Conservation (phyloP, 2,888 invertebrate species). For the Melipona beecheii region DNA sequence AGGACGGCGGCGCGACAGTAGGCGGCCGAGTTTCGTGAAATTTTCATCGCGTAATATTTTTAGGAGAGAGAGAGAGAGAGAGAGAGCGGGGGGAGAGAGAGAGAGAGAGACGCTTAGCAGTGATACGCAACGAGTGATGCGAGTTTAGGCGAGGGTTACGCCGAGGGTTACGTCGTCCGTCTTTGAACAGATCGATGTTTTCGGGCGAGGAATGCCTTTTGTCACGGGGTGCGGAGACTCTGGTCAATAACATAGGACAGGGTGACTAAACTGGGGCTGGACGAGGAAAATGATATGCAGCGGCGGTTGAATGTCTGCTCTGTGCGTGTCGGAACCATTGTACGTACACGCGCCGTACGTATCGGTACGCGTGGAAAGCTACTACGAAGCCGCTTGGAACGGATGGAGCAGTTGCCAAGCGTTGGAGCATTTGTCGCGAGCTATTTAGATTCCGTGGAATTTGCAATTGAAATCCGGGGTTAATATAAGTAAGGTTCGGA, state of each 20-base stretch:
- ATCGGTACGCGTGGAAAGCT: background rate
- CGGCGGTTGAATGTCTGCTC: background rate
- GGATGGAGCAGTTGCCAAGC: background rate
- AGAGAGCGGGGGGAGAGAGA: background rate
- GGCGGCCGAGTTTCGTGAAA: background rate
- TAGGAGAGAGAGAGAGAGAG: too few relatives aligned
- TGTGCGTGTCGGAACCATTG: too few relatives aligned
- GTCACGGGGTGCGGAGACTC: background rate
- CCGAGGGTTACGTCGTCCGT: background rate
- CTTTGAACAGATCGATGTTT: constrained; percentile 2
- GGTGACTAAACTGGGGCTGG: constrained; percentile 25
- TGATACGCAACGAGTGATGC: background rate
- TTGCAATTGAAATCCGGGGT: background rate
- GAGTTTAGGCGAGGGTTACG: constrained; percentile 1
- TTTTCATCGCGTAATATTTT: background rate
- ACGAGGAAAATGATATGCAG: constrained; percentile 6
- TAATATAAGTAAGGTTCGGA: constrained; percentile 5
- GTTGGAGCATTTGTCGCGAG: background rate
- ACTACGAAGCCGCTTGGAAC: background rate
- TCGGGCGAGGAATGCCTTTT: constrained; percentile 25
- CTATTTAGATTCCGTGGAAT: background rate
- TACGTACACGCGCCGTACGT: too few relatives aligned
- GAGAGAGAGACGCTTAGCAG: background rate
- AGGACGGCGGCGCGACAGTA: background rate
- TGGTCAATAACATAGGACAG: constrained; percentile 31